Base-by-base conservation (phyloP, 2,113 vertebrate species). In the Menidia beryllina region DNA sequence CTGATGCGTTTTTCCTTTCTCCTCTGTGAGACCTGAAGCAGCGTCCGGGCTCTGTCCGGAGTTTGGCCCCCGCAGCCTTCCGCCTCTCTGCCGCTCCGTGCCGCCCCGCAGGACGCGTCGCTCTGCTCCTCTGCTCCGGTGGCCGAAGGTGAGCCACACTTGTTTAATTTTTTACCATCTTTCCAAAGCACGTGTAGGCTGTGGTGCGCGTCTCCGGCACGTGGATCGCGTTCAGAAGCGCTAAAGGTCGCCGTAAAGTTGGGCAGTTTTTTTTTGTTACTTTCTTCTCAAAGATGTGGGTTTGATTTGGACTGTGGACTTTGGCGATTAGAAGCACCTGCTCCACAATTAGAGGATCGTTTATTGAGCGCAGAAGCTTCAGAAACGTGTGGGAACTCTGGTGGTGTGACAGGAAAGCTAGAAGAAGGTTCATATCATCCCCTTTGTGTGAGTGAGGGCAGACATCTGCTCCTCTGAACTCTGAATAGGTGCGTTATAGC, bases 111-210 rank as follows among this genome's bases (percentile, higher is more conserved):
- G 7, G 5, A 23, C 58, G 21, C 45, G 25, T 43, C 67, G 48
- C 64, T 63, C 25, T n/a, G 25, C 38, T 17, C 21, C 50, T 55
- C 10, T 36, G 8, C 65, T 10, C 45, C 45, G 41, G 53, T n/a
- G 21, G 20, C 52, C 41, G 82, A 81, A 60, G 82, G 84, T 82
- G 47, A 75, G 43, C 39, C 43, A 15, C 14, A 38, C 57, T 59
- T 48, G 0, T 69, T 54, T 5, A 11, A 38, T 52, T 17, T 8
- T 72, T 65, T 17, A 36, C 50, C 4, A 15, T 38, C 24, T 68
- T 17, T 52, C 23, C 12, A 7, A 25, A 52, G 9, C 63, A 13
- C 51, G 34, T 50, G 62, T 23, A 4, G 20, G n/a, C n/a, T n/a
- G n/a, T n/a, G n/a, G n/a, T n/a, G n/a, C n/a, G n/a, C n/a, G n/a